A percentile compares a stretch with the other conserved stretches of the same genome.
These are phyloP conservation scores for Acrocephalus scirpaceus DNA, from an alignment of 2,797 vertebrate species.

Conservation along the genomic window DNA sequence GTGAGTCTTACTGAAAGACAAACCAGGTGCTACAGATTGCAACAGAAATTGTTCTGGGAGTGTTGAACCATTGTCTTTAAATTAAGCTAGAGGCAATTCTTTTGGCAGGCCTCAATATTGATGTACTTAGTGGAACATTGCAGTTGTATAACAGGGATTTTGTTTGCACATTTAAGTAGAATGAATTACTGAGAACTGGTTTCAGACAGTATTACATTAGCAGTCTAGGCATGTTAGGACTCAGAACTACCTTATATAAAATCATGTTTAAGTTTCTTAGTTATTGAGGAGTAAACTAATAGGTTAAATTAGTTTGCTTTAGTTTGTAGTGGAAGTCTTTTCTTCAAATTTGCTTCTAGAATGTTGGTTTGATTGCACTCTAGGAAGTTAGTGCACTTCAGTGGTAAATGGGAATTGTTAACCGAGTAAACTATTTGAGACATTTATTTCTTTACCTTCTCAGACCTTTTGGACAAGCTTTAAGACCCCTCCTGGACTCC, in stretches of 20 bases:
- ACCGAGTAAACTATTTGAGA: neutral
- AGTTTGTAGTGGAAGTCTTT: neutral
- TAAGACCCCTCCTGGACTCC: conserved; percentile 91
- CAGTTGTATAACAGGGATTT: conserved; percentile 34
- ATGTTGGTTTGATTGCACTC: neutral
- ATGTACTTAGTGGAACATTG: neutral
- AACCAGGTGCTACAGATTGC: neutral
- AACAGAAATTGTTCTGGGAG: neutral
- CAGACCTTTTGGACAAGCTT: conserved; percentile 94
- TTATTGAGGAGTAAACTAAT: neutral
- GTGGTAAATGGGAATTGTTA: neutral
- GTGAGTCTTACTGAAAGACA: neutral
- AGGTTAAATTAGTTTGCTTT: neutral
- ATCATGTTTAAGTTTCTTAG: neutral
- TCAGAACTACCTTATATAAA: neutral
- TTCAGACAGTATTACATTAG: neutral
- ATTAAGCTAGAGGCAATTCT: neutral
- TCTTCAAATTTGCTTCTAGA: neutral
- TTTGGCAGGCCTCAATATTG: neutral
- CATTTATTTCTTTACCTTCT: conserved; percentile 46
- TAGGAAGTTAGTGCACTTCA: neutral
- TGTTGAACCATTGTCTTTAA: neutral
- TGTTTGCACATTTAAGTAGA: neutral
- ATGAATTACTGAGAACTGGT: neutral
- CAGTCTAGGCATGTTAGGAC: neutral